Base-by-base conservation (phyloP, 2,797 vertebrate species). In the Eulemur coronatus region DNA sequence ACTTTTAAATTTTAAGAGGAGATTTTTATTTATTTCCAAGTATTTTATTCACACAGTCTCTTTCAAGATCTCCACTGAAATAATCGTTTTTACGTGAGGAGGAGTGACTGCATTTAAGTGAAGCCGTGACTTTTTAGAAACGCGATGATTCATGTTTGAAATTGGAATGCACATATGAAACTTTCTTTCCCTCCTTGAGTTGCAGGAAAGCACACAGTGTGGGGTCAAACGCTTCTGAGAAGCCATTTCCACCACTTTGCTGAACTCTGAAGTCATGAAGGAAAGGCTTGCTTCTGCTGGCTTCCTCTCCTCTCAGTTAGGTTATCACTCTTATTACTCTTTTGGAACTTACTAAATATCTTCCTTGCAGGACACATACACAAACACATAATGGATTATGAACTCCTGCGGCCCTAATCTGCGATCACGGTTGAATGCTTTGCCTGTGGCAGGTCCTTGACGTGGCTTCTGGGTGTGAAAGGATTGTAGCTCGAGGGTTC, bases 381-480 rank as follows among this genome's bases (percentile, higher is more conserved):
- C 10, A 73, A 94, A 76, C 46, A 20, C 9, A 1, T 26, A 8
- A 22, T n/a, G 30, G 85, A n/a, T 22, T 5, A 24, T 24, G 73
- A 52, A 43, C 26, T 35, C 35, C 61, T 50, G 11, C 1, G 1
- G 1, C 6, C 14, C 13, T 10, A 7, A 28, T 69, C 43, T 41
- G 5, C 28, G 65, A 26, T 17, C 22, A 20, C 26, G 14, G 57
- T 4, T 43, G 28, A 12, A 22, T 18, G 48, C 15, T 89, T 33
- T 24, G 13, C 52, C 24, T 0, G 2, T 1, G 8, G 18, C 1
- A 28, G 22, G 20, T 46, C 50, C 38, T 35, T 0, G 2, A 2
- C 0, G 28, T 33, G 65, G 28, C 43, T 81, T 80, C 84, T 24
- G 1, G 52, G 9, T 30, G 15, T 35, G 59, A 22, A 46, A 78